These are phyloP conservation scores for Latrodectus hesperus DNA, from an alignment of 2,888 invertebrate species.

Conservation along the genomic window DNA sequence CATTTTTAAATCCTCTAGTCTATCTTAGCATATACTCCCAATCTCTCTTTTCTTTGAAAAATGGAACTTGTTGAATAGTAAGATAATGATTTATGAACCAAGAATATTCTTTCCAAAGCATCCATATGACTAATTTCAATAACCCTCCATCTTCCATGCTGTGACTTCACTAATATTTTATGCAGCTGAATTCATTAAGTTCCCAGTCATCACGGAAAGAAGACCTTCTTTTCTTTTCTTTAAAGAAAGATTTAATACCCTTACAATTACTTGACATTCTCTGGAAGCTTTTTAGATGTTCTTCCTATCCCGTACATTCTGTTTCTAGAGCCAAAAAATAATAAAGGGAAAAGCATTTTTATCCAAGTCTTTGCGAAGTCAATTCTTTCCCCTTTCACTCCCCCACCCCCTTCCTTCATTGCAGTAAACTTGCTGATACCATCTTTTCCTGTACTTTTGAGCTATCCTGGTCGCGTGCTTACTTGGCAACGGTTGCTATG, in stretches of 20 bases:
- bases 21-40: too few relatives aligned
- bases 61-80: too few relatives aligned
- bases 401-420: too few relatives aligned
- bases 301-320: background rate
- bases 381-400: background rate
- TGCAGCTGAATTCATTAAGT: background rate
- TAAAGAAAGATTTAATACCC: slow-evolving; percentile 1
- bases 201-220: background rate
- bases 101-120: too few relatives aligned
- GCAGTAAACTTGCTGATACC: slow-evolving; percentile 33
- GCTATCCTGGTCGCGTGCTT: slow-evolving; percentile 47
- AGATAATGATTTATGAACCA: too few relatives aligned
- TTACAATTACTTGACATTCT: slow-evolving; percentile 43
- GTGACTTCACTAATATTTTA: background rate
- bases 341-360: background rate
- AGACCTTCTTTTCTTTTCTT: background rate
- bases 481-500: slow-evolving; percentile 56
- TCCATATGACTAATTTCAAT: background rate
- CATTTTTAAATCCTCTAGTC: too few relatives aligned
- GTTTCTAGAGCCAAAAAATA: background rate
- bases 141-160: background rate
- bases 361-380: slow-evolving; percentile 9
- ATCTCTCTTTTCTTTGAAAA: too few relatives aligned
- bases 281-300: slow-evolving; percentile 8
- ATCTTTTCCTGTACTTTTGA: slow-evolving; percentile 41